Percentiles rank a stretch among this genome's conserved stretches.
Conservation (phyloP, 1,140 invertebrate species). For the Caenorhabditis inopinata region DNA sequence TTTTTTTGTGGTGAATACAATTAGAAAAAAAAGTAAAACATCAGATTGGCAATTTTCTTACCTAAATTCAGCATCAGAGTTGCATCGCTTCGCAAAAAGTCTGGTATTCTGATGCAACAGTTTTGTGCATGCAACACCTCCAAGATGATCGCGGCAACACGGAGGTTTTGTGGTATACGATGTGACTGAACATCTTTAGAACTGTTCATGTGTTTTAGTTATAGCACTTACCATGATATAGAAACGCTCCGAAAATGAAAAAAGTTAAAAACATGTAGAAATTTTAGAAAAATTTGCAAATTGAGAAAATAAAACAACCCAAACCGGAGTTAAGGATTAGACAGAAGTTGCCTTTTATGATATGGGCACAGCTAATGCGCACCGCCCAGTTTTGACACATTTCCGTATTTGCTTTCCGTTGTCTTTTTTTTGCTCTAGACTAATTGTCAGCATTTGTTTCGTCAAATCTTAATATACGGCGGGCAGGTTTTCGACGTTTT, state of each 20-base stretch:
- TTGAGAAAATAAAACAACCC: neutral
- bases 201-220: neutral
- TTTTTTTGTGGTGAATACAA: too few relatives aligned
- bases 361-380: neutral
- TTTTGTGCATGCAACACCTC: slow-evolving; percentile 24
- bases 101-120: slow-evolving; percentile 34
- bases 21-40: neutral
- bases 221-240: neutral
- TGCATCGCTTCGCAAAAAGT: slow-evolving; percentile 37
- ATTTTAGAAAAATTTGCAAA: neutral
- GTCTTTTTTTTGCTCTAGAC: neutral
- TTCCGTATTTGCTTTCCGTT: slow-evolving; percentile 31
- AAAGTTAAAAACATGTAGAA: neutral
- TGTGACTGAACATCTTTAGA: neutral
- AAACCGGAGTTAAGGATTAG: slow-evolving; percentile 1
- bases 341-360: neutral
- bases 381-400: slow-evolving; percentile 30
- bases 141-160: slow-evolving; percentile 38
- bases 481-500: neutral
- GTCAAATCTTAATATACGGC: neutral
- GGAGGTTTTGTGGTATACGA: slow-evolving; percentile 36
- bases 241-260: neutral
- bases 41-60: too few relatives aligned
- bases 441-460: slow-evolving; percentile 7
- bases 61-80: slow-evolving; percentile 44